phyloP scores from a whole-genome alignment of 2,113 vertebrate genomes.

The Dinomys branickii region DNA sequence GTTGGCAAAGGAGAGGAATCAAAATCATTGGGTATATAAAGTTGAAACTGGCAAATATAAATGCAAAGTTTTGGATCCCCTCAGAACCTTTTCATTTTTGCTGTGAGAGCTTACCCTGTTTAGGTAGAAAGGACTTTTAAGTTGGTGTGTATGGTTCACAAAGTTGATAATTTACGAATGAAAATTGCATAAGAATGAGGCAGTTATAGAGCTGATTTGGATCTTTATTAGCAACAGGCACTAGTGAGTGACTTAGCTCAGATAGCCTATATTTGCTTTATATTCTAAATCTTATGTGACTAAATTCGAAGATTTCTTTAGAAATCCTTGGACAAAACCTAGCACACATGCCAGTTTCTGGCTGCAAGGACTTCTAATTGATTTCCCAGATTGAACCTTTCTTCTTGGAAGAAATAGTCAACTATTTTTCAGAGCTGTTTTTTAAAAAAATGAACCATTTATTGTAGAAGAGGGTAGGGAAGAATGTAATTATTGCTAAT shows the following conservation, averaged over 20 bases:
- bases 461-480: background rate
- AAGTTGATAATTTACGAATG: slow-evolving; percentile 17
- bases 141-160: background rate
- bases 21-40: background rate
- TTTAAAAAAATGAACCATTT: background rate
- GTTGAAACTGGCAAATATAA: slow-evolving; percentile 8
- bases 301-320: slow-evolving; percentile 37
- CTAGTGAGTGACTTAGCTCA: background rate
- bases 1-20: background rate
- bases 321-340: too few species aligned
- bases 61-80: background rate
- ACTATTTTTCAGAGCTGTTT: background rate
- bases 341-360: too few species aligned
- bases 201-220: background rate
- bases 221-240: background rate
- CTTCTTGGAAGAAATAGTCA: too few species aligned
- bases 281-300: slow-evolving; percentile 4
- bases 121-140: background rate
- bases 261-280: slow-evolving; percentile 6
- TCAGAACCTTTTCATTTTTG: slow-evolving; percentile 26
- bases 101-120: background rate
- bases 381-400: too few species aligned
- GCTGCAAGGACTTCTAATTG: too few species aligned
- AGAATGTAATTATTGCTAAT: background rate
- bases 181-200: background rate